phyloP scores from a whole-genome alignment of 2,888 invertebrate species.

The Phortica magna region DNA sequence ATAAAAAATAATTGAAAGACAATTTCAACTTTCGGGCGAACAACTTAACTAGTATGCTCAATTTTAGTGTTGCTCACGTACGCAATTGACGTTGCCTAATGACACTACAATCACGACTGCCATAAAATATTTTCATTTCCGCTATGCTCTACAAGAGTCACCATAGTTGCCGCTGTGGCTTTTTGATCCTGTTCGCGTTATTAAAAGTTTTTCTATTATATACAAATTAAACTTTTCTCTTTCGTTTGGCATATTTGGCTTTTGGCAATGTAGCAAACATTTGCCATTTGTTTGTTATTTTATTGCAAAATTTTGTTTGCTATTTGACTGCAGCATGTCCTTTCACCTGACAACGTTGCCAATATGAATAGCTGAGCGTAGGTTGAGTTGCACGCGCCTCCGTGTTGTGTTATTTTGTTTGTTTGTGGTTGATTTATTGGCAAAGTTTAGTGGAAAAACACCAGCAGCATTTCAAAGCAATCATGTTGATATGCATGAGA shows the following conservation, averaged over 20 bases:
- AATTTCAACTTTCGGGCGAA: constrained; percentile 49
- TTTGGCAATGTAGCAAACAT: background rate
- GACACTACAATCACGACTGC: constrained; percentile 72
- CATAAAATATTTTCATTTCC: constrained; percentile 51
- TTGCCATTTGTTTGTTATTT: background rate
- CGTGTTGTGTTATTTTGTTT: background rate
- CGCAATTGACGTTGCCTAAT: constrained; percentile 48
- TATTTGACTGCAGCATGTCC: constrained; percentile 38
- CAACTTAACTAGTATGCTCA: constrained; percentile 55
- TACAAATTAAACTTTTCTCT: constrained; percentile 60
- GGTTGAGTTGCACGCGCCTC: no score
- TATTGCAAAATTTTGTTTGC: constrained; percentile 50
- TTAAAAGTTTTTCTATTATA: constrained; percentile 71
- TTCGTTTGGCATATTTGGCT: constrained; percentile 12
- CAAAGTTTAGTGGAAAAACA: background rate
- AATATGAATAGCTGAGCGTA: background rate
- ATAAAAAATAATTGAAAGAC: constrained; percentile 57
- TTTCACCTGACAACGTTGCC: background rate
- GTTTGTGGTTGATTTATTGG: background rate
- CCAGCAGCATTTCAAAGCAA: no score
- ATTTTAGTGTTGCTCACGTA: constrained; percentile 52
- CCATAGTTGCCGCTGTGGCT: constrained; percentile 50
- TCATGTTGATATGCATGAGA: no score
- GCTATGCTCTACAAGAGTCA: constrained; percentile 39
- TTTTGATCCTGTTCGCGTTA: constrained; percentile 44